Base-by-base conservation (phyloP, 23 tunicate genomes). In the Clavelina lepadiformis region DNA sequence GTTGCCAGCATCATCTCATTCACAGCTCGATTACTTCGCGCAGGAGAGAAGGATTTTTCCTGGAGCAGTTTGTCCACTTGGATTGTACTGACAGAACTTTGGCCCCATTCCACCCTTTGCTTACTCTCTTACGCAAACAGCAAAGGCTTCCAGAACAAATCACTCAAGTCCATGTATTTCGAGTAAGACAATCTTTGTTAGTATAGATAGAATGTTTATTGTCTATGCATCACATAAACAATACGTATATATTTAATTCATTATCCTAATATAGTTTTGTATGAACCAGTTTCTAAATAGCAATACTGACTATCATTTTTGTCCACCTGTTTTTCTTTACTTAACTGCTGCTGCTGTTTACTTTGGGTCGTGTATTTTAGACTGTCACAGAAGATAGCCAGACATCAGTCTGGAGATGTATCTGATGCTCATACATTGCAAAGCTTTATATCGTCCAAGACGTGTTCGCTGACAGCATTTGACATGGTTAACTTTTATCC, bases 21-120 rank as follows among this genome's bases (percentile, higher is more conserved):
- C 27, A 85, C 94, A 0, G 98, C 96, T 26, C 94, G 94, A 1
- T 36, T 93, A 49, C 72, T 93, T 3, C 35, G 98, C 3, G 93
- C 94, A 38, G 76, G 61, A 3, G 80, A 66, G 0, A 35, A 56
- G 15, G 83, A 79, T 51, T 83, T 93, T 68, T 68, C 86, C 1
- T 93, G 93, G 93, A 38, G 46, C 26, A 38, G 55, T 51, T 52
- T 93, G 21, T 82, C 89, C 0, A 50, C 87, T 25, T 93, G 98
- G 98, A 69, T 93, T 19, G 69, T 86, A 18, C 63, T 93, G 41
- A 67, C 88, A 4, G 98, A 93, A 46, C 65, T 87, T 23, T 83
- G 93, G 93, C 88, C 98, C 7, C 85, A 74, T 47, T 58, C 88
- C 15, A 73, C 88, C 21, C 72, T 79, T 2, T 80, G 94, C 56